Conservation (phyloP, 2,113 vertebrate species). For the Odontesthes bonariensis region DNA sequence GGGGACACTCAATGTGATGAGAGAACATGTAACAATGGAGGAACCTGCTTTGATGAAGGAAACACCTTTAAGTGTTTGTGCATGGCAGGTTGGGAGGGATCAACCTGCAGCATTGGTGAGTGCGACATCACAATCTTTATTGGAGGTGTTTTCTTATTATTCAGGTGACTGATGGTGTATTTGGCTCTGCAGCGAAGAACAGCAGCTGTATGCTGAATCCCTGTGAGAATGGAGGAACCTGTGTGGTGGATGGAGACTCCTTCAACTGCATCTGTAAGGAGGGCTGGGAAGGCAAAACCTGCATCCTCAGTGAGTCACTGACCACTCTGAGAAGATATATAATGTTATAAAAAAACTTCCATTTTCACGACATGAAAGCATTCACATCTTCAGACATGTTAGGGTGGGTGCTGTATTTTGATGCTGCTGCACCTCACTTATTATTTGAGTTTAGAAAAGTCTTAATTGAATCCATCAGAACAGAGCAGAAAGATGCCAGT, state of each 20-base stretch:
- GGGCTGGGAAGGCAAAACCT: slow-evolving; percentile 92
- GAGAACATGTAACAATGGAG: slow-evolving; percentile 90
- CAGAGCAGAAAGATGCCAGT: no score
- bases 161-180: neutral
- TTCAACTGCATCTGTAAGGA: slow-evolving; percentile 95
- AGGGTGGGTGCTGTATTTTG: no score
- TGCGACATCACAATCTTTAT: fast-evolving
- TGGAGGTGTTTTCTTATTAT: fast-evolving
- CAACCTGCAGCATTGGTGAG: slow-evolving; percentile 91
- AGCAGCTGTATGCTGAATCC: slow-evolving; percentile 92
- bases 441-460: no score
- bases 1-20: slow-evolving; percentile 93
- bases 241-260: slow-evolving; percentile 87
- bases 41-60: slow-evolving; percentile 89
- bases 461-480: no score
- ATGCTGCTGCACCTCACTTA: no score
- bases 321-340: no score
- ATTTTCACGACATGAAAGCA: no score
- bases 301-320: slow-evolving; percentile 89
- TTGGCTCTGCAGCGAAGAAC: slow-evolving; percentile 83
- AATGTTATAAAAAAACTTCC: no score
- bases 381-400: no score
- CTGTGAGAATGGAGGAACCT: slow-evolving; percentile 92
- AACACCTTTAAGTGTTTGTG: slow-evolving; percentile 91
- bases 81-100: slow-evolving; percentile 89